Percentiles rank a stretch among this genome's conserved stretches.
phyloP scores from a whole-genome alignment of 2,113 vertebrate genomes.

The Chelonoidis abingdonii region DNA sequence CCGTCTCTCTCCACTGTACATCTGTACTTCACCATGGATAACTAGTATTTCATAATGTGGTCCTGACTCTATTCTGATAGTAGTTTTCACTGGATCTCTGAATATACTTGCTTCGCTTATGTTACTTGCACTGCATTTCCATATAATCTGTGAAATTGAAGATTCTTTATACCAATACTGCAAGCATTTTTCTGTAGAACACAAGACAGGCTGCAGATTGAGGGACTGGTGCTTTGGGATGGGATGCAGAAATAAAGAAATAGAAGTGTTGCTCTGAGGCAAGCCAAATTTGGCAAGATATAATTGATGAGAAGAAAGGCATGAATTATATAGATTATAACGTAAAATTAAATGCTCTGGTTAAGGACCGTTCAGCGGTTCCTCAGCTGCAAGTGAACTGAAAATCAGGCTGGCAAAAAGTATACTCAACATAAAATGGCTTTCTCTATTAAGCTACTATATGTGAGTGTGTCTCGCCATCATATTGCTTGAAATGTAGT shows the following conservation, averaged over 20 bases:
- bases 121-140: slow-evolving; percentile 9
- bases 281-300: neutral
- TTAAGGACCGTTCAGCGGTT: neutral
- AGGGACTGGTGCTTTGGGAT: slow-evolving; percentile 10
- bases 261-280: neutral
- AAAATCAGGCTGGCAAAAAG: neutral
- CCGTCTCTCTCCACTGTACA: neutral
- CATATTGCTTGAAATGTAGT: slow-evolving; percentile 26
- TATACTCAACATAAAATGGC: slow-evolving; percentile 22
- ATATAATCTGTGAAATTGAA: slow-evolving; percentile 36
- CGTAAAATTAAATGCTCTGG: neutral
- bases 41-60: neutral
- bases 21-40: neutral
- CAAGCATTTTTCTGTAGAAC: neutral
- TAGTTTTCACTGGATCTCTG: slow-evolving; percentile 33
- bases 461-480: slow-evolving; percentile 1
- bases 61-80: slow-evolving; percentile 21
- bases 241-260: slow-evolving; percentile 39
- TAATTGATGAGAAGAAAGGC: neutral
- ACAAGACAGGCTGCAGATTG: neutral
- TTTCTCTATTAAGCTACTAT: neutral
- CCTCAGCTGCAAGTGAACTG: neutral
- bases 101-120: slow-evolving; percentile 31
- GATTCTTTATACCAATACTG: neutral
- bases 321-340: slow-evolving; percentile 12